These are phyloP conservation scores for Aphis craccivora DNA, from an alignment of 1,140 invertebrate genomes.

Conservation along the genomic window DNA sequence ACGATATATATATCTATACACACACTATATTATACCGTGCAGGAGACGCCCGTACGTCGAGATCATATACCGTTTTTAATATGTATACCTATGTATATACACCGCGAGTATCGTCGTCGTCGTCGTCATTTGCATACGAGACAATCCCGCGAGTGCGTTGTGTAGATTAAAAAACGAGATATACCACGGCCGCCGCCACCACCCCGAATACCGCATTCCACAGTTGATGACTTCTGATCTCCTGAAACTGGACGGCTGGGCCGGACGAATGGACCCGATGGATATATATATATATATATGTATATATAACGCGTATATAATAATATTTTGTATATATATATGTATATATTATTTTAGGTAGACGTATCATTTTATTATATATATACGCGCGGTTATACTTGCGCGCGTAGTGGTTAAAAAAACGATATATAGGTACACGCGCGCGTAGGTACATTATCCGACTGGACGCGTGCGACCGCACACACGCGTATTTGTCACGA, in stretches of 20 bases:
- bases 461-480: conserved; percentile 43
- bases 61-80: background rate
- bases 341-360: background rate
- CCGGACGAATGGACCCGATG: background rate
- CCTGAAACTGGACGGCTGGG: conserved; percentile 20
- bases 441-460: background rate
- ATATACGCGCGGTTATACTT: background rate
- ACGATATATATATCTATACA: background rate
- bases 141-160: conserved; percentile 27
- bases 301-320: background rate
- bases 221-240: conserved; percentile 57
- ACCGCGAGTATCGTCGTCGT: background rate
- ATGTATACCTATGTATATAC: background rate
- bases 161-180: conserved; percentile 38
- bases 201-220: conserved; percentile 55
- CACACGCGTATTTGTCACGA: conserved; percentile 16
- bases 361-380: background rate
- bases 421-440: background rate
- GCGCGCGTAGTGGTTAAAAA: background rate
- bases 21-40: background rate
- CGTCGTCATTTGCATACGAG: conserved; percentile 51
- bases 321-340: background rate
- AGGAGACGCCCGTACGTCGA: background rate
- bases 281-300: background rate
- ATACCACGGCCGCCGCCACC: background rate